Percentiles rank a stretch among this genome's conserved stretches.
These are phyloP conservation scores for Allophyes oxyacanthae DNA, from an alignment of 2,888 invertebrate species.

Conservation along the genomic window DNA sequence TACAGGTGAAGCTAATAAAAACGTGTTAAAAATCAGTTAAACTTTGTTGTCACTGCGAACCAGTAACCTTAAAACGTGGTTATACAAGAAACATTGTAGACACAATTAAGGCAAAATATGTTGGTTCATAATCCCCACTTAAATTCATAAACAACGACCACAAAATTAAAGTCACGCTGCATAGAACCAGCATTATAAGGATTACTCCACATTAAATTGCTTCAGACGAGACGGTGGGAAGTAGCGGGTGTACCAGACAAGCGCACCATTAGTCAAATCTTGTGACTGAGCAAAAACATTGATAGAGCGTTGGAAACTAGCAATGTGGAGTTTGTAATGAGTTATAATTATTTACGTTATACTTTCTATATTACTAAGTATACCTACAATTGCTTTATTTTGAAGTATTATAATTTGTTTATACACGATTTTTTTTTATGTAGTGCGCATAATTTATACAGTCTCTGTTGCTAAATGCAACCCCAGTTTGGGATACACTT, in stretches of 20 bases:
- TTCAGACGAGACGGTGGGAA: slow-evolving; percentile 71
- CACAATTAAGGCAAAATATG: neutral
- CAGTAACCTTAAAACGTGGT: too few species aligned
- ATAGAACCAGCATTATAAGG: slow-evolving; percentile 14
- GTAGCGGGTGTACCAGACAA: slow-evolving; percentile 72
- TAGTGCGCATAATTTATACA: too few species aligned
- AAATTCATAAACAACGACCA: slow-evolving; percentile 6
- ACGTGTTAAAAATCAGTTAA: too few species aligned
- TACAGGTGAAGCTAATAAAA: too few species aligned
- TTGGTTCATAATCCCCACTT: slow-evolving; percentile 9
- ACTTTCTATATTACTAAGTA: too few species aligned
- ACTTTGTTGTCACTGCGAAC: too few species aligned
- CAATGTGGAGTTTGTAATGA: slow-evolving; percentile 1
- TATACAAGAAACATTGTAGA: neutral
- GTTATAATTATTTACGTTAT: neutral
- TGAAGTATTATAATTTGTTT: too few species aligned
- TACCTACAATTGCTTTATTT: too few species aligned
- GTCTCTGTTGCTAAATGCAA: too few species aligned
- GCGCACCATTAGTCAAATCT: slow-evolving; percentile 82
- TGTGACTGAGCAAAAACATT: slow-evolving; percentile 76
- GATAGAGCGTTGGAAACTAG: slow-evolving; percentile 34
- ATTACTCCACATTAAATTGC: slow-evolving; percentile 60
- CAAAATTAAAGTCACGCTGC: slow-evolving; percentile 17
- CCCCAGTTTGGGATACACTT: too few species aligned
- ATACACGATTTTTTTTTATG: too few species aligned